Conservation (phyloP, 2,113 vertebrate species). For the Rhadina sibilatrix region DNA sequence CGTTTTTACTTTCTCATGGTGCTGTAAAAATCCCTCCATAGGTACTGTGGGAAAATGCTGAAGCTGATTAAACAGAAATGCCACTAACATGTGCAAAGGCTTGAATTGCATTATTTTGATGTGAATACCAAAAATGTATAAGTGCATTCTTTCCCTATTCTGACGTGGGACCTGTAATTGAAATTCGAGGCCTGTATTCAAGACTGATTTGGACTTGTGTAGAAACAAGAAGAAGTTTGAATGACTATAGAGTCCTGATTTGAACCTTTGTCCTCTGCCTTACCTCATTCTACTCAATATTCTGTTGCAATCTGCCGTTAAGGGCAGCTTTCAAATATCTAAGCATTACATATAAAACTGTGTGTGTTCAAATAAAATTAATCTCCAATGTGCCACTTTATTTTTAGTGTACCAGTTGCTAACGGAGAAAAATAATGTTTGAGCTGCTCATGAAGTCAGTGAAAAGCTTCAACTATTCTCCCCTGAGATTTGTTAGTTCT, state of each 20-base stretch:
- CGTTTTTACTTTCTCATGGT: background rate
- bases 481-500: background rate
- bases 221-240: background rate
- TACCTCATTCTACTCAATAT: background rate
- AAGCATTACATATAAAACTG: background rate
- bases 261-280: background rate
- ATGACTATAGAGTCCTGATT: background rate
- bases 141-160: background rate
- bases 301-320: background rate
- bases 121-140: background rate
- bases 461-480: background rate
- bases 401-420: background rate
- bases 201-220: background rate
- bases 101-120: background rate
- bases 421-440: background rate
- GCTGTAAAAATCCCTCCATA: background rate
- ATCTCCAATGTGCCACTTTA: background rate
- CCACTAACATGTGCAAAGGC: background rate
- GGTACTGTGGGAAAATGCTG: background rate
- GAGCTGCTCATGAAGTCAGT: background rate
- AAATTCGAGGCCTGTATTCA: background rate
- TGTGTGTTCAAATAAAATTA: background rate
- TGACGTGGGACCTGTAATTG: background rate
- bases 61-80: background rate
- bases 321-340: background rate